Base-by-base conservation (phyloP, 2,888 invertebrate genomes). In the Tupiocoris notatus region DNA sequence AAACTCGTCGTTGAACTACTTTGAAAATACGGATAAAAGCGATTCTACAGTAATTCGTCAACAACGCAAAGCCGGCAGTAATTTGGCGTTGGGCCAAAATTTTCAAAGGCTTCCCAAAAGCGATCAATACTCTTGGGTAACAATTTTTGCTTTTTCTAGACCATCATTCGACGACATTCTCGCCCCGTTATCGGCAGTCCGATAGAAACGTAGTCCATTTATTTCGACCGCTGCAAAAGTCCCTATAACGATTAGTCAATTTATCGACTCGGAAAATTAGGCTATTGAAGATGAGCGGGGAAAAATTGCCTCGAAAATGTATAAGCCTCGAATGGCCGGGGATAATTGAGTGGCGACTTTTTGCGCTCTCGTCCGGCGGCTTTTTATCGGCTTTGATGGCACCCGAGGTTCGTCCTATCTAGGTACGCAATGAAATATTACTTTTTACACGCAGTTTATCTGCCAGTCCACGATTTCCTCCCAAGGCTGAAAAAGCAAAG, bases 221-320 rank as follows among this genome's bases (percentile, higher is more conserved):
- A 18, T 20, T 54, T 57, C 21, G 0, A 20, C 17, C 25, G 22
- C 20, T 22, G 20, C 20, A 24, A 39, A 65, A 39, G 25, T 67
- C 56, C 67, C 67, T 20, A 67, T 67, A 67, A 67, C 67, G 56
- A 67, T 67, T 67, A 67, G 67, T 67, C 67, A 56, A 54, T 57
- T 67, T 56, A 56, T 67, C 67, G 67, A 67, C 56, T 54, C 56
- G 67, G 67, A 67, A 67, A 67, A 67, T 67, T 67, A 67, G 67
- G 67, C 54, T 56, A 67, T 56, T 54, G 54, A 21, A 39, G 56
- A 67, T 67, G 54, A 56, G 56, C 54, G 25, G 12, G 12, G 39
- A 39, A 39, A 39, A 39, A 12, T 7, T 39, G 56, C 16, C 67
- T 54, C 12, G 7, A n/a, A 54, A 67, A 67, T 67, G 54, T 67